Evolutionary conservation across 2,888 invertebrate genomes (phyloP).

Genomic region (Spatulosminthurus flaviceps): DNA sequence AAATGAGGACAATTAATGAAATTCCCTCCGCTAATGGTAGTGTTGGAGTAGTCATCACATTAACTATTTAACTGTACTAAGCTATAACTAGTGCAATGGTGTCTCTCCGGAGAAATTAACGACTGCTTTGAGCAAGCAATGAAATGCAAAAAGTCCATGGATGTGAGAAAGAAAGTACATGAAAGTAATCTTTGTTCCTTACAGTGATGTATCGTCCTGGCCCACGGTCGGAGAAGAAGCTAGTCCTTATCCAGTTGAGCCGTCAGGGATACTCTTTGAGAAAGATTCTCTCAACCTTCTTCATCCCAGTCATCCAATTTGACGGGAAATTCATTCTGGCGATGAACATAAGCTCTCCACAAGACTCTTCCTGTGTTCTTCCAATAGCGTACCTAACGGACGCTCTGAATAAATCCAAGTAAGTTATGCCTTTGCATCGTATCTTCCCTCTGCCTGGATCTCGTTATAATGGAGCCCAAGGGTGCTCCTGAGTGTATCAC

Average conservation of each 20-base stretch:
- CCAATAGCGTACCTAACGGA: slow-evolving; percentile 35
- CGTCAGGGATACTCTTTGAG: slow-evolving; percentile 28
- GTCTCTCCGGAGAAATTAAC: slow-evolving; percentile 24
- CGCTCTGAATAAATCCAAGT: slow-evolving; percentile 41
- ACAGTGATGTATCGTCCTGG: slow-evolving; percentile 21
- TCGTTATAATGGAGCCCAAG: slow-evolving; percentile 39
- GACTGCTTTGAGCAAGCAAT: background rate
- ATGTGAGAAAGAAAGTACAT: slow-evolving; percentile 18
- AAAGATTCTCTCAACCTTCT: slow-evolving; percentile 15
- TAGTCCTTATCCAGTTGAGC: slow-evolving; percentile 28
- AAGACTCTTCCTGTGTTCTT: slow-evolving; percentile 24
- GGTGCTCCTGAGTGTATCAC: slow-evolving; percentile 16
- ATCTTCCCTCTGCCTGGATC: background rate
- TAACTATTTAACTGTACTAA: background rate
- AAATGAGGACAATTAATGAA: slow-evolving; percentile 28
- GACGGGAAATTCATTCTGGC: slow-evolving; percentile 34
- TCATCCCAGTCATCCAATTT: slow-evolving; percentile 29
- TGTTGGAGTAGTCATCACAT: background rate
- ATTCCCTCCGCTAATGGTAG: background rate
- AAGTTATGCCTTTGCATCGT: background rate
- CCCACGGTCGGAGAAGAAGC: background rate
- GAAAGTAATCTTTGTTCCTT: slow-evolving; percentile 26
- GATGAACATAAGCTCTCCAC: background rate
- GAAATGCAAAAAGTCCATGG: background rate
- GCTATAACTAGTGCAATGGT: background rate